phyloP scores from a whole-genome alignment of 2,113 vertebrate genomes.

The zebrafish (Danio rerio) region GRCz12tu NC_133193.1:46513001-46513500 shows the following conservation, averaged over 20 bases:
- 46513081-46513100: not conserved
- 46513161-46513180: not conserved
- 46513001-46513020: not conserved
- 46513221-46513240: not conserved
- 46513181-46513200: conserved; percentile 1
- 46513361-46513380: no score
- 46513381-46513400: no score
- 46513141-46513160: not conserved
- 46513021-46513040: not conserved
- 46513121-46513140: not conserved
- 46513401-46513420: no score
- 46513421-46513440: no score
- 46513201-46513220: not conserved
- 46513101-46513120: not conserved
- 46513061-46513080: not conserved
- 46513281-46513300: not conserved
- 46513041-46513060: not conserved
- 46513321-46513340: not conserved
- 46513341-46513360: no score
- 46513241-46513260: not conserved
- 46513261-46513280: conserved; percentile 4
- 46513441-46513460: no score
- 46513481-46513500: no score
- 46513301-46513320: not conserved
- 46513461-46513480: no score